Base-by-base conservation (phyloP, 2,797 vertebrate genomes). In the Semotilus atromaculatus region DNA sequence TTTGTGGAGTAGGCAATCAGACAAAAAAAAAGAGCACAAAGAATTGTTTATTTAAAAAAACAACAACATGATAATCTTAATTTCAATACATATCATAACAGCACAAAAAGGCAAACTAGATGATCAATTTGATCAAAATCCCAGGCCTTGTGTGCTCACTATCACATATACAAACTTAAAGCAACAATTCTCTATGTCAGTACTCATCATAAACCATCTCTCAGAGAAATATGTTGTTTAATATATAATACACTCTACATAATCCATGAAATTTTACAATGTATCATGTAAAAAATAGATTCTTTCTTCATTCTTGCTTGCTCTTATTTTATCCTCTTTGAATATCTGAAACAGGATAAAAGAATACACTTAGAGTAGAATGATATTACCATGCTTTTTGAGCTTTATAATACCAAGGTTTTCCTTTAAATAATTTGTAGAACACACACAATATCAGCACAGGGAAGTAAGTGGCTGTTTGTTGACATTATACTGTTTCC, bases 121-220 rank as follows among this genome's bases (percentile, higher is more conserved):
- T 86, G 88, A 90, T 92, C 90, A 89, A 88, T 91, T 89, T 92
- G 89, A 92, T 91, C 90, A 89, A 53, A 89, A 80, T 70, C 23
- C 40, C 60, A 81, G 38, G 11, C 29, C 36, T 60, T 31, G 19
- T 72, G 66, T 83, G 43, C 66, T 58, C 67, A 13, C 19, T 1
- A 48, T 64, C 26, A 8, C 64, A 45, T 38, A 82, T 43, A 7
- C 16, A 51, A 58, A 36, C 58, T 0, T 38, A 31, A 34, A 26
- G 21, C 18, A 60, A n/a, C 34, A 29, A 3, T 55, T 76, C 43
- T 16, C 16, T 67, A 21, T 75, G n/a, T 55, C 74, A 40, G 11
- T 40, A 77, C 9, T 67, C 21, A 4, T 40, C n/a, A 45, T 58
- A 40, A 58, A 55, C 23, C 34, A 53, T 76, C 23, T 83, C 58